A percentile compares a stretch with the other conserved stretches of the same genome.
Conservation (phyloP, 2,797 vertebrate genomes). For the Scolopax bukidnonensis region DNA sequence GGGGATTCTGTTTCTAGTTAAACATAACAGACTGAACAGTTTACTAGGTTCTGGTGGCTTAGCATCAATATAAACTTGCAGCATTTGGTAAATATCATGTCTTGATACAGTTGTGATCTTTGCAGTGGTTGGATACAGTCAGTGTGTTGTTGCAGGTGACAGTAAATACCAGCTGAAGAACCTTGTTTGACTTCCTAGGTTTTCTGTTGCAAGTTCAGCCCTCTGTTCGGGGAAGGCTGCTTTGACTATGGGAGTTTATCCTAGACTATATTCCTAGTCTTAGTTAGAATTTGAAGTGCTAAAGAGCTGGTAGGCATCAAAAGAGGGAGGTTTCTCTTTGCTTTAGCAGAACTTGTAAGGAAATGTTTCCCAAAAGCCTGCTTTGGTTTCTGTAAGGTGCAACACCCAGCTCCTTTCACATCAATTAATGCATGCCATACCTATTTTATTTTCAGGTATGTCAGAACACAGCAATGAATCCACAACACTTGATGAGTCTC, state of each 20-base stretch:
- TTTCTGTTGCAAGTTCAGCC: background rate
- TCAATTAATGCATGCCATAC: slow-evolving; percentile 66
- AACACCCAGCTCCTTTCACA: background rate
- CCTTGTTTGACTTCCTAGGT: background rate
- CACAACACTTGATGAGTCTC: slow-evolving; percentile 67
- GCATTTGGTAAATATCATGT: background rate
- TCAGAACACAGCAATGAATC: slow-evolving; percentile 74
- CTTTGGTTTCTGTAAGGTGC: background rate
- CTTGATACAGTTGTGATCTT: background rate
- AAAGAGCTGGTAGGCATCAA: background rate
- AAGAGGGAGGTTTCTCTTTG: background rate
- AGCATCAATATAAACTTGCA: background rate
- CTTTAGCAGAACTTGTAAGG: background rate
- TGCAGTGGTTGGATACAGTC: background rate
- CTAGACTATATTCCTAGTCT: background rate
- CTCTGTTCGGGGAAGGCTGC: background rate
- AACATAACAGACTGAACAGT: background rate
- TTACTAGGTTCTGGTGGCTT: background rate
- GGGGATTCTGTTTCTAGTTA: background rate
- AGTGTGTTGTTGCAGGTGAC: background rate
- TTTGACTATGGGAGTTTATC: background rate
- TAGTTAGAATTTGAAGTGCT: background rate
- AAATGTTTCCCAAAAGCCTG: background rate
- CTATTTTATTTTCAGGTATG: slow-evolving; percentile 80
- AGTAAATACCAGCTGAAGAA: background rate